phyloP scores from a whole-genome alignment of 2,113 vertebrate species.

The Pteronura brasiliensis region DNA sequence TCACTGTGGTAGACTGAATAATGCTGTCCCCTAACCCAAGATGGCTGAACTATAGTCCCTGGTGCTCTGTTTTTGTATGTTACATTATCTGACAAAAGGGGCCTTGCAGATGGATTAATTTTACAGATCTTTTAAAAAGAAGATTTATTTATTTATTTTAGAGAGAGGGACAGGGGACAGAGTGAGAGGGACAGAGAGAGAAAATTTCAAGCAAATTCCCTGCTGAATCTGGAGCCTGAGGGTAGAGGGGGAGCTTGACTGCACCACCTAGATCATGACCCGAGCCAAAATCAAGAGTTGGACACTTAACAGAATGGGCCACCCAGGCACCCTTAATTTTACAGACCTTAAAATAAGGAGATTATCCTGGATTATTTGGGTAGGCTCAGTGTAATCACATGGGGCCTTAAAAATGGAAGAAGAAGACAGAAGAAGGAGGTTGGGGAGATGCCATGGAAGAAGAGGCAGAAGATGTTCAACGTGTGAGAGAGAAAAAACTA shows the following conservation, averaged over 20 bases:
- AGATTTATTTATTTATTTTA: neutral
- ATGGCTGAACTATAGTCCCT: neutral
- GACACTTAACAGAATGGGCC: neutral
- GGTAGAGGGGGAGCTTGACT: fast-evolving
- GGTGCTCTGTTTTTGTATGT: neutral
- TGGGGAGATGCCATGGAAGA: neutral
- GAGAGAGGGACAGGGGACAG: neutral
- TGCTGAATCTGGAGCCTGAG: neutral
- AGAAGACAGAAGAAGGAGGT: neutral
- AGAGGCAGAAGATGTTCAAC: neutral
- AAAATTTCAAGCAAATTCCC: neutral
- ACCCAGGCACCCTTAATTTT: neutral
- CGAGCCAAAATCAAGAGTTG: neutral
- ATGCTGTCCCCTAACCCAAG: neutral
- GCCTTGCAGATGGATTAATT: neutral
- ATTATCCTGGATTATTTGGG: neutral
- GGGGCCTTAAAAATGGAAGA: neutral
- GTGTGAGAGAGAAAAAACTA: neutral
- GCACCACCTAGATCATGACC: neutral
- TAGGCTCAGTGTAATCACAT: neutral
- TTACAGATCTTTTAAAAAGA: neutral
- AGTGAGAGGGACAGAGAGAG: neutral
- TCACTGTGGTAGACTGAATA: neutral
- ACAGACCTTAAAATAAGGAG: neutral
- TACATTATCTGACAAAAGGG: neutral